phyloP scores from a whole-genome alignment of 2,888 invertebrate genomes.

The Alloscopus bannaensis region DNA sequence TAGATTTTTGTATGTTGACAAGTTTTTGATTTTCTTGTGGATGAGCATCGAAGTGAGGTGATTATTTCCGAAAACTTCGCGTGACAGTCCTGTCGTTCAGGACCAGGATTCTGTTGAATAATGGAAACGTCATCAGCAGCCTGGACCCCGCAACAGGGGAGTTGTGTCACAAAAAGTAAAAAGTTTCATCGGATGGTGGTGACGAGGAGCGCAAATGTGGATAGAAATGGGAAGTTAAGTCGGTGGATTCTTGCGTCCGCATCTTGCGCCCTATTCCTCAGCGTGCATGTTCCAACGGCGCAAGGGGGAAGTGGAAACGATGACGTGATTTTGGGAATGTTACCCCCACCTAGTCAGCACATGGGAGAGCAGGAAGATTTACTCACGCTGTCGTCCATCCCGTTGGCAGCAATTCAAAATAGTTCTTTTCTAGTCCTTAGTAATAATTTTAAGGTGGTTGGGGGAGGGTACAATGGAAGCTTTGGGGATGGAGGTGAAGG shows the following conservation, averaged over 20 bases:
- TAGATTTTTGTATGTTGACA: neutral
- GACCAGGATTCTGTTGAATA: slow-evolving; percentile 30
- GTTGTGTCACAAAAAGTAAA: neutral
- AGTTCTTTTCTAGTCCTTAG: slow-evolving; percentile 58
- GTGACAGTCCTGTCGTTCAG: neutral
- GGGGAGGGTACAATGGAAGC: too few relatives aligned
- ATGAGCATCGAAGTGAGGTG: too few relatives aligned
- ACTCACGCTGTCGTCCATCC: slow-evolving; percentile 25
- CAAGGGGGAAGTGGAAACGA: slow-evolving; percentile 25
- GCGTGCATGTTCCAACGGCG: slow-evolving; percentile 33
- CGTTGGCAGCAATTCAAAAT: slow-evolving; percentile 18
- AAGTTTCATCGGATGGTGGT: too few relatives aligned
- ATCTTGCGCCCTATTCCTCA: slow-evolving; percentile 8
- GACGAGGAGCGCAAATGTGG: too few relatives aligned
- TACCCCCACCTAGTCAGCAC: slow-evolving; percentile 23
- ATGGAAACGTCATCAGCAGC: slow-evolving; percentile 29
- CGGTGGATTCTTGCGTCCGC: slow-evolving; percentile 40
- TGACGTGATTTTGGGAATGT: slow-evolving; percentile 34
- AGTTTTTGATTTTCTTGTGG: too few relatives aligned
- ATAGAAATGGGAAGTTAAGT: slow-evolving; percentile 9
- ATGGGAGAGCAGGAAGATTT: slow-evolving; percentile 30
- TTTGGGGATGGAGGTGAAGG: neutral
- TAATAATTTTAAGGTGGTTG: slow-evolving; percentile 48
- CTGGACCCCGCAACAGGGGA: slow-evolving; percentile 3
- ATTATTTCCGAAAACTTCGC: neutral